Evolutionary conservation across 2,888 invertebrate genomes (phyloP).

Genomic region (Malthinus seriepunctatus): DNA sequence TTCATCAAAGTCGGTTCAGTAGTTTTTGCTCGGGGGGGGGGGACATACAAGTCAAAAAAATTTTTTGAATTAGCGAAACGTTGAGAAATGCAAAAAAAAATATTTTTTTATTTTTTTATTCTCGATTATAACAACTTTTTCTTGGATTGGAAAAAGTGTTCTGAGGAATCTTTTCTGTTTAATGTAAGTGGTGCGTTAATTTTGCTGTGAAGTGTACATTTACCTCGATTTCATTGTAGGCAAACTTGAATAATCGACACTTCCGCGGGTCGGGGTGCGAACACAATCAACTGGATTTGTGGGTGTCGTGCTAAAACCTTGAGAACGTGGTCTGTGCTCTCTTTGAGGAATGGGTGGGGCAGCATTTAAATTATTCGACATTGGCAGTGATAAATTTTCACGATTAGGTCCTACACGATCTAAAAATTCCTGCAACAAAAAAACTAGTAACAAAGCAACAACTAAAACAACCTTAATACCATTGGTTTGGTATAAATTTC

Average conservation of each 20-base stretch:
- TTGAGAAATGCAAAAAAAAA: too few relatives aligned
- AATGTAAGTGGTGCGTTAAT: too few relatives aligned
- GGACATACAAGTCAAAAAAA: too few relatives aligned
- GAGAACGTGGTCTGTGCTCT: conserved; percentile 62
- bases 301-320: conserved; percentile 56
- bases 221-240: conserved; percentile 54
- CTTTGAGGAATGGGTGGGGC: conserved; percentile 65
- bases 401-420: conserved; percentile 41
- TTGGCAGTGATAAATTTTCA: conserved; percentile 53
- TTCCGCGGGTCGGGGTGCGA: conserved; percentile 53
- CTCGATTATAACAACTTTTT: too few relatives aligned
- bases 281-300: conserved; percentile 48
- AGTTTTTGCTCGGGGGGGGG: too few relatives aligned
- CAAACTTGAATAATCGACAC: conserved; percentile 54
- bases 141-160: too few relatives aligned
- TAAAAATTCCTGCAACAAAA: conserved; percentile 30
- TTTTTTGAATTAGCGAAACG: too few relatives aligned
- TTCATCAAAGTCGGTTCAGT: too few relatives aligned
- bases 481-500: conserved; percentile 75
- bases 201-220: too few relatives aligned
- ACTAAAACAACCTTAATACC: conserved; percentile 49
- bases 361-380: conserved; percentile 43
- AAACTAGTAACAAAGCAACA: conserved; percentile 4
- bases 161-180: too few relatives aligned
- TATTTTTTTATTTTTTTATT: too few relatives aligned